Base-by-base conservation (phyloP, 37 sponge, comb jelly and placozoan genomes). In the Hormiphora californensis region DNA sequence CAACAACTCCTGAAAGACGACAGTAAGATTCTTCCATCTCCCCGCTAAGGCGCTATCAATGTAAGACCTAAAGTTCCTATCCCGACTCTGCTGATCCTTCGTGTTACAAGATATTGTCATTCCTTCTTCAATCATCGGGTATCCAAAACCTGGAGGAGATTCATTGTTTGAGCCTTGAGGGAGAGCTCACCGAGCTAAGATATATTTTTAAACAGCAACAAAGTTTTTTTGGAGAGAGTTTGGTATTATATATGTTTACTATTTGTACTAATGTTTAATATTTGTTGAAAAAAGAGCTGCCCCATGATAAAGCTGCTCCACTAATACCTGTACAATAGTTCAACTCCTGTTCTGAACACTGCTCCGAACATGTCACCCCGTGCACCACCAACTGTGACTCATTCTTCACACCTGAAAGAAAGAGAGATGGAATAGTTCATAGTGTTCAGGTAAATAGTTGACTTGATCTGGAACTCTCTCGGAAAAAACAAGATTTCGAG, bases 331-430 rank as follows among this genome's bases (percentile, higher is more conserved):
- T 73, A 21, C 81, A 73, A 40, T 73, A 73, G 5, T 43, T 19
- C n/a, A 73, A 28, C 4, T 73, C 81, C 46, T 73, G 81, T 41
- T 73, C 39, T 43, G 81, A 73, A 73, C 81, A 73, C 81, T 73
- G 81, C 44, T 73, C 46, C 8, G 81, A 73, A 41, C 81, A 73
- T 1, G 81, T 73, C 11, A 36, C 81, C 0, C 27, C 61, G 61
- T 57, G 61, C 3, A 5, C 3, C 61, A 57, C 27, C 23, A 19
- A 4, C n/a, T 30, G n/a, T 57, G 61, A 49, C 15, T 49, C 15
- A 17, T 17, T 49, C 15, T 49, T 9, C 9, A 49, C 15, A 49
- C 53, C 53, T 9, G 53, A 49, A 17, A 49, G 15, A 49, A 49
- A 17, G 15, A 49, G 53, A 49, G 53, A 9, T 15, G 53, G 53